Base-by-base conservation (phyloP, 2,113 vertebrate genomes). In the Erpornis zantholeuca region DNA sequence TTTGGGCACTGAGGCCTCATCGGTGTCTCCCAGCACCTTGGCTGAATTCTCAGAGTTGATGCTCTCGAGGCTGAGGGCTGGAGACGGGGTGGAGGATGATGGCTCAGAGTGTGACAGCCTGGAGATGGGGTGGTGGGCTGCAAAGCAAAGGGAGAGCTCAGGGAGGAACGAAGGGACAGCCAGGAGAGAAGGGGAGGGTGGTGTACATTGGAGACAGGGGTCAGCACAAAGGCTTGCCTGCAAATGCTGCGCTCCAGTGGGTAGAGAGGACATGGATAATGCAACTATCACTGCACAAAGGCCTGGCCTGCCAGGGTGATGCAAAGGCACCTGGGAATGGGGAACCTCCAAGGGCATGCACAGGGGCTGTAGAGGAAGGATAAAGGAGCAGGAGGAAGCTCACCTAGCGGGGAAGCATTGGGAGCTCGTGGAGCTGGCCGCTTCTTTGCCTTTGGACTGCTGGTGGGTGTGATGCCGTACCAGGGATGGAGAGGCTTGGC, bases 381-480 rank as follows among this genome's bases (percentile, higher is more conserved):
- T 57, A 81, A 49, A 13, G 36, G 45, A 35, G 10, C 0, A 0
- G 29, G 12, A 33, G 16, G 7, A 69, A 81, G 94, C 98, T 98
- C 96, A 98, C 98, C 97, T 7, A 98, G 95, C 0, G 97, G 98
- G 38, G 98, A 98, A 1, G 98, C 94, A 7, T 49, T 98, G 27
- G 99, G 99, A 6, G 92, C 98, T 38, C 95, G 97, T 2, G 99
- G 99, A 22, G 99, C 99, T 1, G 95, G 98, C 7, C 99, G 98
- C 83, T 99, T 99, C 98, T 99, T 99, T 7, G 82, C 97, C 96
- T 97, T 98, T 45, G 98, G 97, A 88, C 98, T 98, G 87, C 98
- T 99, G 54, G 98, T 98, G 12, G 99, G 98, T n/a, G 98, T 99
- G 98, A 99, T 99, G 93, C 98, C 97, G 0, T 99, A 99, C 99